Percentiles rank a stretch among this genome's conserved stretches.
Evolutionary conservation across 1,140 invertebrate genomes (phyloP).

Genomic region (Elymnias hypermnestra): DNA sequence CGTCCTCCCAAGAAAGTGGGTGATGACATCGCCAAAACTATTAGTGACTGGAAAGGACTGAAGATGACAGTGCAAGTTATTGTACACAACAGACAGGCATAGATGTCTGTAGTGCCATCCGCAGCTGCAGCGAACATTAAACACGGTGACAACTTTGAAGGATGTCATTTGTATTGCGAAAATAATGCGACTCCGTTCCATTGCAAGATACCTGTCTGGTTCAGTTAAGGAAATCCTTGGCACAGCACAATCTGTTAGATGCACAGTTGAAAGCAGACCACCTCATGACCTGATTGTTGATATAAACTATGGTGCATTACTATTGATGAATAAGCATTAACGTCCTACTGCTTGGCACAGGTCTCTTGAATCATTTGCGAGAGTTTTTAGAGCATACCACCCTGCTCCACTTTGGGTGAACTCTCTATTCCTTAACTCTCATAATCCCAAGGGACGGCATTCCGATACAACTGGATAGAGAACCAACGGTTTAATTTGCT

Average conservation of each 20-base stretch:
- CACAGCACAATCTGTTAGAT: constrained; percentile 96
- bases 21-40: constrained; percentile 99
- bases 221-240: constrained; percentile 99
- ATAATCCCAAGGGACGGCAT: no score
- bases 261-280: no score
- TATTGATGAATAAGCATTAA: constrained; percentile 69
- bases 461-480: no score
- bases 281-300: constrained; percentile 94
- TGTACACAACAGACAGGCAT: constrained; percentile 98
- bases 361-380: no score
- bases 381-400: no score
- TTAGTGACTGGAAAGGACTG: constrained; percentile 98
- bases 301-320: no score
- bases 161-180: constrained; percentile 95
- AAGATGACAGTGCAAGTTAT: constrained; percentile 99
- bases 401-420: no score
- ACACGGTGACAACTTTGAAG: constrained; percentile 97
- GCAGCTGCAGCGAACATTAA: constrained; percentile 98
- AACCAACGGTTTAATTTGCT: no score
- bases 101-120: constrained; percentile 98
- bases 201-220: constrained; percentile 93
- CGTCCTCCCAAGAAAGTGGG: constrained; percentile 99
- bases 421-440: no score
- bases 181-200: constrained; percentile 94
- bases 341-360: no score